phyloP scores from a whole-genome alignment of 2,113 vertebrate genomes.

The Carlito syrichta region DNA sequence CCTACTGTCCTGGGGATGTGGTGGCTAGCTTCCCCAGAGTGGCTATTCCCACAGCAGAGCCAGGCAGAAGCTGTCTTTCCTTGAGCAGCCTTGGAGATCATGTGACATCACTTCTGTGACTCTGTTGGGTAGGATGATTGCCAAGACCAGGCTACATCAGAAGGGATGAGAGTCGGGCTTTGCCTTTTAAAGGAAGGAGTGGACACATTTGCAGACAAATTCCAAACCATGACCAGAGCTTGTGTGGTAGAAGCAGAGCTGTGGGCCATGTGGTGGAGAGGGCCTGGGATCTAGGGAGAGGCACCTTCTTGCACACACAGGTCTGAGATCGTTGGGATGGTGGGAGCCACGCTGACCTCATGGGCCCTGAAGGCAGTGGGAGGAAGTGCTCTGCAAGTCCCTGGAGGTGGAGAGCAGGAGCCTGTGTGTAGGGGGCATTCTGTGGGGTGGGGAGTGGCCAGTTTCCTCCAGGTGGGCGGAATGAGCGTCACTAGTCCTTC shows the following conservation, averaged over 20 bases:
- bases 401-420: neutral
- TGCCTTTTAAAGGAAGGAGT: neutral
- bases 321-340: neutral
- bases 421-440: neutral
- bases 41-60: neutral
- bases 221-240: neutral
- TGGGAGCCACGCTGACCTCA: neutral
- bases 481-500: neutral
- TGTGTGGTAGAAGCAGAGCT: no score
- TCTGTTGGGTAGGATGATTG: neutral
- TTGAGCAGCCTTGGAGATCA: neutral
- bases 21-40: neutral
- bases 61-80: fast-evolving
- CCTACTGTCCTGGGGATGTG: fast-evolving
- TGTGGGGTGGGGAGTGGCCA: no score
- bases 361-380: neutral
- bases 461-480: neutral
- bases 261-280: no score
- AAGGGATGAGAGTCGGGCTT: neutral
- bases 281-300: neutral
- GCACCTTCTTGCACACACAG: neutral
- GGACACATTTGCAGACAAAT: fast-evolving
- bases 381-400: neutral
- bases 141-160: neutral
- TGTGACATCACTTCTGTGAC: neutral